Percentiles rank a stretch among this genome's conserved stretches.
Conservation (phyloP, 2,113 vertebrate genomes). For the Baryphthengus martii region DNA sequence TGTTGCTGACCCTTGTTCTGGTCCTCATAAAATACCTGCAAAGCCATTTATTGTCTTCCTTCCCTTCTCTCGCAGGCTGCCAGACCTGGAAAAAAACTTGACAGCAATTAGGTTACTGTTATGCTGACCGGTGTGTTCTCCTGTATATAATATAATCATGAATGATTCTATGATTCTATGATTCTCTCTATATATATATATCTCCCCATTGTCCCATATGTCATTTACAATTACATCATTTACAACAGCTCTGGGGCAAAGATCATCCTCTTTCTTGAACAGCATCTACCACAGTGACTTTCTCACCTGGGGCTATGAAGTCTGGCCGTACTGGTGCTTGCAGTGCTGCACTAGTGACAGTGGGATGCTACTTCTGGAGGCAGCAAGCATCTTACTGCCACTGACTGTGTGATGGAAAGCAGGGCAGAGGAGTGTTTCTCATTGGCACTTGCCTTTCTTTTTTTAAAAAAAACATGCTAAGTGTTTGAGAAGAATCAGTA, state of each 20-base stretch:
- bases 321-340: not conserved
- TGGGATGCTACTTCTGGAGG: not conserved
- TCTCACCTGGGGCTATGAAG: not conserved
- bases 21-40: not conserved
- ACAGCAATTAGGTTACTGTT: not conserved
- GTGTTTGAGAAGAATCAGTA: not conserved
- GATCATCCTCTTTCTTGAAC: not conserved
- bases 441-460: not conserved
- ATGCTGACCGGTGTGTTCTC: not conserved
- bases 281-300: not conserved
- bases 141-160: too few species aligned
- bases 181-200: too few species aligned
- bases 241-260: not conserved
- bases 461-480: not conserved
- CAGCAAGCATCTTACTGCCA: rapidly evolving
- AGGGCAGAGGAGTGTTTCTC: not conserved
- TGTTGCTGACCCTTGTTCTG: not conserved
- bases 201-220: not conserved
- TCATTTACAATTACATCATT: not conserved
- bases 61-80: not conserved
- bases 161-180: too few species aligned
- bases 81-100: not conserved
- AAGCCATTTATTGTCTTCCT: not conserved
- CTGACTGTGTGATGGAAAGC: not conserved
- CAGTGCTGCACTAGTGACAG: not conserved